Evolutionary conservation across 2,797 vertebrate species (phyloP), one percentile per base, ranked within the genome.

Genomic region (Rhinichthys osculus): DNA sequence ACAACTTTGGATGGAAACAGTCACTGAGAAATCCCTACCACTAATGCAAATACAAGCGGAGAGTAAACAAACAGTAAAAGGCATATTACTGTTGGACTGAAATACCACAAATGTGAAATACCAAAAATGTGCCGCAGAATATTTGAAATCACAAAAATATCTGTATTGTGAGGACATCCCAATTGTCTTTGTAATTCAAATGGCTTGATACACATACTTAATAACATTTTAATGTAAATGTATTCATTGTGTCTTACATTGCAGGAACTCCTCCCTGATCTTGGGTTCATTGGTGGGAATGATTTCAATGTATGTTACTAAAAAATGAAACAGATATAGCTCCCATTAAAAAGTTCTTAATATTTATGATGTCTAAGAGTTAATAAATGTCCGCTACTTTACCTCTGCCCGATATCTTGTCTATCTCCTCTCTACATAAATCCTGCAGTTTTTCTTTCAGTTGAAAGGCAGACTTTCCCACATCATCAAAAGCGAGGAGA

Each of bases 351-450:
- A 27, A 27, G 27, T 59, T n/a, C 23, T 59, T n/a, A 44, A 44
- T n/a, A 59, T 59, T 4, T 59, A 59, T 59, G 4, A n/a, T 59
- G 57, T 27, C n/a, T 62, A 62, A 6, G 59, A 27, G n/a, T 62
- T 27, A 11, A 62, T 62, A 62, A 14, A 62, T 30, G 23, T n/a
- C 23, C 3, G 6, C 5, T 40, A 42, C 19, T 19, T 42, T 38
- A 73, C 71, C 71, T 73, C 71, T 73, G 21, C 44, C 44, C 4
- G n/a, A 50, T 50, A 73, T 73, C 14, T 50, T 27, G 42, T 73
- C 13, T 30, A 73, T 30, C 14, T 14, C 71, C 71, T 50, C 42
- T 17, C 14, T 47, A 50, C 71, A 73, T 7, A 73, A 17, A 50
- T 73, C 23, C 42, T 30, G 1, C 71, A 50, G 42, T 73, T 47